Base-by-base conservation (phyloP, 2,113 vertebrate species). In the Plecturocebus donacophilus region DNA sequence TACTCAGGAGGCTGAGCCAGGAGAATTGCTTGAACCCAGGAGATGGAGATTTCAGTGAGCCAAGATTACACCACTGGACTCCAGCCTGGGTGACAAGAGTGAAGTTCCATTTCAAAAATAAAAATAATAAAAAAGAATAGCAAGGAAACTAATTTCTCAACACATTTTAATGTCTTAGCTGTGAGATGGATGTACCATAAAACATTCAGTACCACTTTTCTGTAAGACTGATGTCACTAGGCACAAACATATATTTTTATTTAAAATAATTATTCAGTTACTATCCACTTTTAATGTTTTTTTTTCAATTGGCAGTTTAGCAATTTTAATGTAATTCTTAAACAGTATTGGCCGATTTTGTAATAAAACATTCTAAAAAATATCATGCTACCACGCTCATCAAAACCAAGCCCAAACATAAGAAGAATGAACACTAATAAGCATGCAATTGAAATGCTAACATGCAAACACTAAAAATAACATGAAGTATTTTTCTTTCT, bases 311-410 rank as follows among this genome's bases (percentile, higher is more conserved):
- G 5, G 23, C 32, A 83, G 52, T 92, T 79, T 14, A 73, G 5
- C 90, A 87, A 93, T 76, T 66, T 45, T 93, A 91, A 93, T 91
- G 30, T 52, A 89, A 58, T 75, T 86, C 20, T 90, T 90, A 95
- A 83, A 71, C 54, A 47, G 6, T 32, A 20, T 58, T 84, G 27
- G 30, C 16, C 95, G 61, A 80, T 90, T 95, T 87, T 66, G 42
- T 56, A 81, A 88, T 81, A 14, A 75, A 49, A 64, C 5, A 77
- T 89, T 71, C 8, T 82, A 35, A 91, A 64, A 71, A 75, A 23
- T 66, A 40, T 84, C 10, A 75, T 64, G 16, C 3, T 42, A 47
- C 8, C 86, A 54, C 1, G 80, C 14, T 85, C 32, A 75, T 45
- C 25, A 80, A 76, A 90, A 81, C 17, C 20, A 84, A 82, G 40